These are phyloP conservation scores for Nemurella pictetii DNA, from an alignment of 2,888 invertebrate genomes.

Conservation along the genomic window DNA sequence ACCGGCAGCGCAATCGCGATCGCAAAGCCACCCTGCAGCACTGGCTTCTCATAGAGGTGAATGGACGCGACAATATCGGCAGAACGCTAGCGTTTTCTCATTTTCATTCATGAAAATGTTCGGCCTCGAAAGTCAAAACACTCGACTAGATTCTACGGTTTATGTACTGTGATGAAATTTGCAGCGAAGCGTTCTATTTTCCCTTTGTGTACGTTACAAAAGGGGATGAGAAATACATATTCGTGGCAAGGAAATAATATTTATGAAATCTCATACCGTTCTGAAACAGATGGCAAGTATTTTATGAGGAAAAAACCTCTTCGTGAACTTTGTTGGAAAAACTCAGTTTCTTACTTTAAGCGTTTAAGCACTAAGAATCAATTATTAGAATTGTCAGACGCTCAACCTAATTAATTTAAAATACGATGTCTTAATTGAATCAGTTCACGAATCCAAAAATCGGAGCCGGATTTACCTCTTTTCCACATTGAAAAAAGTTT, in stretches of 20 bases:
- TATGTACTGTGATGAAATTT: no score
- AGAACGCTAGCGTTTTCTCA: not conserved
- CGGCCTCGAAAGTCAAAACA: no score
- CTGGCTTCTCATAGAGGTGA: no score
- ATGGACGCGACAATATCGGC: no score
- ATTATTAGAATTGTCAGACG: not conserved
- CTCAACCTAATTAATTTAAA: not conserved
- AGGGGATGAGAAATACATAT: no score
- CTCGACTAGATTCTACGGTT: no score
- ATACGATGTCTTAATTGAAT: not conserved
- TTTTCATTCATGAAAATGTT: not conserved
- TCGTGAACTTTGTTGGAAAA: not conserved
- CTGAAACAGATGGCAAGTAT: not conserved
- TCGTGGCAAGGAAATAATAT: no score
- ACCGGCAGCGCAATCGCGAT: no score
- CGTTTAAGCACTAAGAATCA: not conserved
- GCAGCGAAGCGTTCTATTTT: no score
- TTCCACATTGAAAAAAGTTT: not conserved
- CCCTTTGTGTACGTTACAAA: no score
- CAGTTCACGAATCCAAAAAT: not conserved
- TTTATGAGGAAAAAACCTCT: not conserved
- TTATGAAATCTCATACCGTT: not conserved
- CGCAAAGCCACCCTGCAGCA: no score
- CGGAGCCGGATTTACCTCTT: not conserved
- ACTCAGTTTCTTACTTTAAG: not conserved